Evolutionary conservation across 2,888 invertebrate species (phyloP), one percentile per base, ranked within the genome.

Genomic region (Diadromus collaris): DNA sequence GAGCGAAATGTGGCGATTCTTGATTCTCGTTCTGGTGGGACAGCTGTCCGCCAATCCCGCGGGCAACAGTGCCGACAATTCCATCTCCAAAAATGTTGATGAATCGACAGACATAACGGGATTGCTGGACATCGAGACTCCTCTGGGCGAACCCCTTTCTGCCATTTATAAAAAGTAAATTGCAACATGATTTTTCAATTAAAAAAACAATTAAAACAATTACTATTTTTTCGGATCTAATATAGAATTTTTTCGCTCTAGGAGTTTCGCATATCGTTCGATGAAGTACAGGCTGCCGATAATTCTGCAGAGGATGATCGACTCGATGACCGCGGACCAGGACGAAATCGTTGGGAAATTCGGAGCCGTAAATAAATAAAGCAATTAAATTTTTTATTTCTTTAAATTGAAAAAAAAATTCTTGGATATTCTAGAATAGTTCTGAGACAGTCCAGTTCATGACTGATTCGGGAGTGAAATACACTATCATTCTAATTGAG

Each of bases 221-320:
- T n/a, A n/a, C n/a, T n/a, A n/a, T n/a, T n/a, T 48, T 48, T 48
- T 48, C 19, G 48, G 6, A 48, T 44, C 41, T 38, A 44, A 44
- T 44, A 7, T 21, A 19, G n/a, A 48, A 4, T 48, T 48, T 19
- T 19, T 32, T 27, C 73, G 32, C 69, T 63, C 9, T 91, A 97
- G 97, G 92, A 96, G 96, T 89, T 96, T 95, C 91, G 98, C 97
- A 0, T 97, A 96, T 90, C 92, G 92, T 81, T 97, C 98, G 0
- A 92, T 99, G 21, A 96, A 95, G 84, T 96, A 97, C 84, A 93
- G 98, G 74, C 90, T 98, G 82, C 99, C 99, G 1, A 92, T 97
- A 0, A 98, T 98, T 85, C 88, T 99, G 71, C 97, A 98, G 0
- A 95, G 95, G 91, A 92, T 97, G 0, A 94, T 98, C 80, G 98